These are phyloP conservation scores for Dicyrtoma fusca DNA, from an alignment of 2,888 invertebrate genomes.

Conservation along the genomic window DNA sequence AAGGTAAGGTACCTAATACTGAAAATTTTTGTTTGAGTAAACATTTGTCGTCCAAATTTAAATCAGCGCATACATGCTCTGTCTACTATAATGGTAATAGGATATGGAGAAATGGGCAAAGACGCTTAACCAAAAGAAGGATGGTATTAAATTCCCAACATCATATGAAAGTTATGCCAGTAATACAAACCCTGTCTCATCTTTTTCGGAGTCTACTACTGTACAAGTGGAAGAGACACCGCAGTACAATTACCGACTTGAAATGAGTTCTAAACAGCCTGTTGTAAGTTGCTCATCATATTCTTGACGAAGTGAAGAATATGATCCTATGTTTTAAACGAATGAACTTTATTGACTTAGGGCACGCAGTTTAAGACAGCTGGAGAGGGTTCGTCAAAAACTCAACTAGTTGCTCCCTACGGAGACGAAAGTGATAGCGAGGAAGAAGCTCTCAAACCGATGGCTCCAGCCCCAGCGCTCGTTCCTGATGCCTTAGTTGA, in stretches of 20 bases:
- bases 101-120: slow-evolving; percentile 96
- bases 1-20: slow-evolving; percentile 71
- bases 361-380: too few species aligned
- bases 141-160: slow-evolving; percentile 7
- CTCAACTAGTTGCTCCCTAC: slow-evolving; percentile 72
- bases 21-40: too few species aligned
- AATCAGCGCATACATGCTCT: too few species aligned
- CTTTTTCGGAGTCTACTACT: background rate
- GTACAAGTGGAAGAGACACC: slow-evolving; percentile 60
- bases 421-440: slow-evolving; percentile 61
- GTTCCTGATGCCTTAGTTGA: slow-evolving; percentile 64
- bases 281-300: background rate
- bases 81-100: slow-evolving; percentile 56
- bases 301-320: background rate
- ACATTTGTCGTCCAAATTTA: too few species aligned
- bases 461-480: background rate
- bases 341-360: background rate
- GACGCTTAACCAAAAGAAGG: slow-evolving; percentile 87
- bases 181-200: background rate
- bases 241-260: slow-evolving; percentile 56
- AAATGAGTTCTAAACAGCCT: slow-evolving; percentile 2
- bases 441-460: slow-evolving; percentile 57
- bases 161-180: background rate
- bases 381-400: slow-evolving; percentile 9
- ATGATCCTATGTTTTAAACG: background rate